phyloP scores from a whole-genome alignment of 2,113 vertebrate species.

The Bujurquina vittata region DNA sequence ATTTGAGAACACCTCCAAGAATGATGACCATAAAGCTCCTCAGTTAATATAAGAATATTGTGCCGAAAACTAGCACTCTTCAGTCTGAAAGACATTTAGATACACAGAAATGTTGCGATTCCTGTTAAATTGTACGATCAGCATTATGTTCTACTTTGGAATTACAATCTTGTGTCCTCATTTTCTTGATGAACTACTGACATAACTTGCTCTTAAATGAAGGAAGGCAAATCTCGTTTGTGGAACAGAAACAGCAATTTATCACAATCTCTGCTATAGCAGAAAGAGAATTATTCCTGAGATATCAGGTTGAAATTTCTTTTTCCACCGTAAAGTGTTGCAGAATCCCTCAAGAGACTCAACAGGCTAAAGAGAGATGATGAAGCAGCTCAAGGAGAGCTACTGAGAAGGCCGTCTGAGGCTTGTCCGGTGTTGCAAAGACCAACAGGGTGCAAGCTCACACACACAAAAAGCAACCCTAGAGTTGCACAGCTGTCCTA shows the following conservation, averaged over 20 bases:
- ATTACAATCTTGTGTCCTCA: not conserved
- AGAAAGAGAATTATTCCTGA: no score
- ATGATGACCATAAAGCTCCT: no score
- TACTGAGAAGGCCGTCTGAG: not conserved
- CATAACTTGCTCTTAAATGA: not conserved
- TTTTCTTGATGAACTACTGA: not conserved
- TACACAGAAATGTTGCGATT: no score
- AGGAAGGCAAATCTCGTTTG: not conserved
- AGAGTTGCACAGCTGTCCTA: not conserved
- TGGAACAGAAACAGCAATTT: not conserved
- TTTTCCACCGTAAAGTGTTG: not conserved
- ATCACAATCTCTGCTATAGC: not conserved
- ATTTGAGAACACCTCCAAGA: no score
- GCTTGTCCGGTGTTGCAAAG: not conserved
- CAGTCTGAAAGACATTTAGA: no score
- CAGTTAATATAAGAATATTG: no score
- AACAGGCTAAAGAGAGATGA: not conserved
- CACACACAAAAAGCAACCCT: not conserved
- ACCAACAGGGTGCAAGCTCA: not conserved
- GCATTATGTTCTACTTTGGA: no score
- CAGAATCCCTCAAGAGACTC: not conserved
- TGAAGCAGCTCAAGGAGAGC: not conserved
- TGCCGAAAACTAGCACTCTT: no score
- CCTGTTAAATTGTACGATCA: no score
- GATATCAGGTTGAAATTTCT: not conserved